These are phyloP conservation scores for Anguilla anguilla DNA, from an alignment of 2,797 vertebrate genomes.

Conservation along the genomic window DNA sequence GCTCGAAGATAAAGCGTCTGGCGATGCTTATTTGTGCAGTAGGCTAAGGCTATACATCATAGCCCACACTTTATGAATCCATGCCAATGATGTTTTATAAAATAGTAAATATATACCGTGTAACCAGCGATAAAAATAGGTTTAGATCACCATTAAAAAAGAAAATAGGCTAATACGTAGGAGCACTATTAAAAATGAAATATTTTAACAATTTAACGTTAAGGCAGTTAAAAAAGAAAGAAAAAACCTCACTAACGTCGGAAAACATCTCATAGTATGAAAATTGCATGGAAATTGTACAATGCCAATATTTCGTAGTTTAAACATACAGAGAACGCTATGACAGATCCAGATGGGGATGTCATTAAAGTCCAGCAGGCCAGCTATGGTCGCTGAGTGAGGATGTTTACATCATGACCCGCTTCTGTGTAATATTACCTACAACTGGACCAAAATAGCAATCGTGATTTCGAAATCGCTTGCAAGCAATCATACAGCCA, in stretches of 20 bases:
- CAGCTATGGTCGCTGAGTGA: not conserved
- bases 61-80: not conserved
- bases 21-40: not conserved
- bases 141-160: not conserved
- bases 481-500: not conserved
- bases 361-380: slow-evolving; percentile 18
- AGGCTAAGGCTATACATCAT: not conserved
- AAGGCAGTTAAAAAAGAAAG: not conserved
- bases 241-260: not conserved
- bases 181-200: not conserved
- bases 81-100: not conserved
- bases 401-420: slow-evolving; percentile 2
- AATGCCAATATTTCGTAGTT: not conserved
- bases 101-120: not conserved
- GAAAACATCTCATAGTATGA: not conserved
- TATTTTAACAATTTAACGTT: not conserved
- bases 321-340: not conserved
- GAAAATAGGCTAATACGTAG: not conserved
- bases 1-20: not conserved
- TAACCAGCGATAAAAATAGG: not conserved
- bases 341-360: not conserved
- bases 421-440: not conserved
- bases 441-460: slow-evolving; percentile 16
- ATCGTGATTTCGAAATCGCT: not conserved
- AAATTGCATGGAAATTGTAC: not conserved